Evolutionary conservation across 2,113 vertebrate species (phyloP).

Genomic region (Aphelocoma coerulescens): DNA sequence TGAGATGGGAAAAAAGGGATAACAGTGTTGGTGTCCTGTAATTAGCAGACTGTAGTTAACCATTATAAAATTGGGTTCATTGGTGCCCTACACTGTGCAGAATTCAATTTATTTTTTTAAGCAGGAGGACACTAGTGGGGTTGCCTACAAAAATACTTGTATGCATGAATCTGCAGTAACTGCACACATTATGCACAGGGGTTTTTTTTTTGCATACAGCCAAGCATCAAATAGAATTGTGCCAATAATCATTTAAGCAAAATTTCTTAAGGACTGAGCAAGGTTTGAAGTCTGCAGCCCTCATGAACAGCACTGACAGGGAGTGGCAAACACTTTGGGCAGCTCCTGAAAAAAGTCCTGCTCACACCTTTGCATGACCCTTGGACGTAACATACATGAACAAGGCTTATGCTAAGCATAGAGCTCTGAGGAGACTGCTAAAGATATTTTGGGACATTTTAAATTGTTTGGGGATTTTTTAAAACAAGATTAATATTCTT

Average conservation of each 20-base stretch:
- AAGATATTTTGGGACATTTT: neutral
- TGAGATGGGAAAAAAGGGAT: neutral
- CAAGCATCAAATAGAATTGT: neutral
- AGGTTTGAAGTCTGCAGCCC: neutral
- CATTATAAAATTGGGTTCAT: neutral
- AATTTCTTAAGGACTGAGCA: neutral
- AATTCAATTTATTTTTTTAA: neutral
- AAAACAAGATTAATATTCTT: neutral
- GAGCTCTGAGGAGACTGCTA: neutral
- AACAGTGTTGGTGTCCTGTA: neutral
- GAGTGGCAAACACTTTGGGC: neutral
- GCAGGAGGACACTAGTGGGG: neutral
- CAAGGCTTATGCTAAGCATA: neutral
- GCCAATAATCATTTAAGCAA: neutral
- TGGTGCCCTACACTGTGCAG: neutral
- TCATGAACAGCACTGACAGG: neutral
- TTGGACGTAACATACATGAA: neutral
- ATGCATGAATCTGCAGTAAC: neutral
- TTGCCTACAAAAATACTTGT: neutral
- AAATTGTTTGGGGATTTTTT: neutral
- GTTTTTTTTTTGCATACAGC: neutral
- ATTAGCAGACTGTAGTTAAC: neutral
- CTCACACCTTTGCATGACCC: neutral
- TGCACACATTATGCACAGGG: neutral
- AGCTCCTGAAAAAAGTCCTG: neutral